Evolutionary conservation across 2,797 vertebrate genomes (phyloP).

Genomic region (Coregonus suidteri): DNA sequence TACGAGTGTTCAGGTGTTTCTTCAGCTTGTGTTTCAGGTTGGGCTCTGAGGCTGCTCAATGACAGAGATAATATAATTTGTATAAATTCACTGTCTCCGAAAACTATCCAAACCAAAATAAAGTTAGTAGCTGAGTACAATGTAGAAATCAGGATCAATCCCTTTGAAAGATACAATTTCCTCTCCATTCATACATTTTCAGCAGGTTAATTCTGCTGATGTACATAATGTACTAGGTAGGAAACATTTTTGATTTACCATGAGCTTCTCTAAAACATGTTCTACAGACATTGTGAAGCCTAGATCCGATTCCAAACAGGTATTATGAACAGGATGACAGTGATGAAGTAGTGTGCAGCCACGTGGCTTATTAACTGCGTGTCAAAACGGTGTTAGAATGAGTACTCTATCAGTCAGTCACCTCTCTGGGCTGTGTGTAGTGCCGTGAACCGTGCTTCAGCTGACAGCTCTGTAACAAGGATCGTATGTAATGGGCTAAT

Average conservation of each 20-base stretch:
- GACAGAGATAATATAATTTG: conserved; percentile 1
- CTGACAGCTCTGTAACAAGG: neutral
- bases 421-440: neutral
- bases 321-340: neutral
- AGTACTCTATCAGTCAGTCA: neutral
- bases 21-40: conserved; percentile 93
- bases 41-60: conserved; percentile 87
- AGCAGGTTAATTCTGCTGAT: neutral
- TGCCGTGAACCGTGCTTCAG: neutral
- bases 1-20: conserved; percentile 91
- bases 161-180: neutral
- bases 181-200: neutral
- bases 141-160: neutral
- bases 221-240: neutral
- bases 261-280: neutral
- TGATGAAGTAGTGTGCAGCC: neutral
- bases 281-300: neutral
- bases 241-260: neutral
- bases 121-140: conserved; percentile 2
- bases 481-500: neutral
- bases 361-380: neutral
- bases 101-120: neutral
- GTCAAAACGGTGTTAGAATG: neutral
- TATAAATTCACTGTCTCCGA: neutral
- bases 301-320: neutral